Conservation (phyloP, 2,888 invertebrate species). For the Opisthograptis luteolata region DNA sequence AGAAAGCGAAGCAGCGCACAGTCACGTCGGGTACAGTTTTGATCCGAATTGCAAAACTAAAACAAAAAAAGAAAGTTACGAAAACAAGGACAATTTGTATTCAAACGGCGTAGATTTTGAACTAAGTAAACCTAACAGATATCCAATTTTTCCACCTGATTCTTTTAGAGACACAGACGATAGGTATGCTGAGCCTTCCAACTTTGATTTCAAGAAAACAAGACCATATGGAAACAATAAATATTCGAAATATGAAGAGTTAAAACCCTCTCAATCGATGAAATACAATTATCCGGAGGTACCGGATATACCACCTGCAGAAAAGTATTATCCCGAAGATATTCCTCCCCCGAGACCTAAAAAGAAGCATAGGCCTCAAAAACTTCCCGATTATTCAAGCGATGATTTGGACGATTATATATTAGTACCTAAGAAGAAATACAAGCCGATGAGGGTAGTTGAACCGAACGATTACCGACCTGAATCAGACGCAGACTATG, state of each 20-base stretch:
- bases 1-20: conserved; percentile 57
- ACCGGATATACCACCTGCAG: conserved; percentile 57
- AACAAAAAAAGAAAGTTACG: conserved; percentile 60
- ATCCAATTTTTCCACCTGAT: conserved; percentile 54
- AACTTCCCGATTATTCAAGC: conserved; percentile 55
- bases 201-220: conserved; percentile 64
- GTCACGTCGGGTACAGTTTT: conserved; percentile 66
- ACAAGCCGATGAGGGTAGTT: conserved; percentile 57
- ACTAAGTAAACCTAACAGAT: conserved; percentile 54
- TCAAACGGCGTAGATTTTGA: conserved; percentile 58
- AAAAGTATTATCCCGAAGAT: conserved; percentile 64
- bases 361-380: conserved; percentile 65
- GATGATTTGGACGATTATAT: conserved; percentile 71
- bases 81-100: conserved; percentile 52
- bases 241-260: conserved; percentile 59
- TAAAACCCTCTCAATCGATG: conserved; percentile 48
- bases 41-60: conserved; percentile 75
- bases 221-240: conserved; percentile 58
- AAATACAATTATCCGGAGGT: conserved; percentile 56
- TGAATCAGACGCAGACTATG: conserved; percentile 66
- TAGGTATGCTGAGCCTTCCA: conserved; percentile 62
- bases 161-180: conserved; percentile 61
- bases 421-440: conserved; percentile 74
- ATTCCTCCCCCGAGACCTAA: conserved; percentile 61
- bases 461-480: conserved; percentile 62